A percentile compares a stretch with the other conserved stretches of the same genome.
phyloP scores from a whole-genome alignment of 2,888 invertebrate genomes.

The Rhopalosiphum nymphaeae region DNA sequence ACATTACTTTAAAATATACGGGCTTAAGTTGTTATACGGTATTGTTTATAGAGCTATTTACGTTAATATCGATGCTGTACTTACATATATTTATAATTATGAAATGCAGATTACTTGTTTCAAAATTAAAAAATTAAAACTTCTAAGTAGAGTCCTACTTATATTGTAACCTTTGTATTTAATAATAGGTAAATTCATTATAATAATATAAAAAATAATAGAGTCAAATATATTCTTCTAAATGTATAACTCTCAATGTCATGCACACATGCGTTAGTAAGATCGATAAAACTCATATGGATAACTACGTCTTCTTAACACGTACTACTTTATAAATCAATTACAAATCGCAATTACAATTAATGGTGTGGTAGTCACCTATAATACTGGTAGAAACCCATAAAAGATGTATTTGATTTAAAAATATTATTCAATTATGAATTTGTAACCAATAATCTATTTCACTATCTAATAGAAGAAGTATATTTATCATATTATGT shows the following conservation, averaged over 20 bases:
- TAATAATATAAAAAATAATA: background rate
- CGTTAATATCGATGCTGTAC: background rate
- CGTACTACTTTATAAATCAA: background rate
- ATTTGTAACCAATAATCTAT: background rate
- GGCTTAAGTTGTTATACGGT: no score
- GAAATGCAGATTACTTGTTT: background rate
- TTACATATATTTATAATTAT: background rate
- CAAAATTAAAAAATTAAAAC: background rate
- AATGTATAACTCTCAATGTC: background rate
- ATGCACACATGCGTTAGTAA: background rate
- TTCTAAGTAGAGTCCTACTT: background rate
- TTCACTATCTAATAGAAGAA: background rate
- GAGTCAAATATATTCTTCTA: background rate
- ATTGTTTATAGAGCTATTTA: background rate
- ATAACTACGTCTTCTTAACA: background rate
- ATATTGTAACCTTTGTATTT: background rate
- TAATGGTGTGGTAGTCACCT: background rate
- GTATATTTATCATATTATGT: background rate
- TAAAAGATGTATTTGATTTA: background rate
- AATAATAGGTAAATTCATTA: background rate
- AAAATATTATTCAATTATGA: no score
- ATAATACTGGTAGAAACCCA: background rate
- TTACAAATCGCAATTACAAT: background rate
- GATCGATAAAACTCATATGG: background rate
- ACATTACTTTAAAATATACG: background rate